Evolutionary conservation across 2,113 vertebrate species (phyloP).

Genomic region (Osmerus eperlanus): DNA sequence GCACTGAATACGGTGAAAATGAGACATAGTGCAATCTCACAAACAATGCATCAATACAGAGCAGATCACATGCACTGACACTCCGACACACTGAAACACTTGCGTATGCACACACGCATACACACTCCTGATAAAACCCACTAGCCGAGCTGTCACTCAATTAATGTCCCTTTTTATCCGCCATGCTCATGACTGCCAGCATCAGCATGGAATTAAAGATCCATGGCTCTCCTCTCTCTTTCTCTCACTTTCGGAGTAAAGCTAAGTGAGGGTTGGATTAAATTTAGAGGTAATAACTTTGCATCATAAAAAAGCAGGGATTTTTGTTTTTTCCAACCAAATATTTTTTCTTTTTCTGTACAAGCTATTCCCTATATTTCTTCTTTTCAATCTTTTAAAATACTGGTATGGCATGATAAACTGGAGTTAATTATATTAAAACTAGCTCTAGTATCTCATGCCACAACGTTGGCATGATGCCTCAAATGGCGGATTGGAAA

Average conservation of each 20-base stretch:
- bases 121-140: conserved; percentile 31
- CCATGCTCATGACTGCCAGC: conserved; percentile 58
- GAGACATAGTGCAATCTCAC: neutral
- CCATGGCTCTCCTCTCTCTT: conserved; percentile 28
- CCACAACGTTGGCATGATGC: conserved; percentile 17
- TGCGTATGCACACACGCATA: neutral
- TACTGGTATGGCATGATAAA: conserved; percentile 1
- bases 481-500: conserved; percentile 54
- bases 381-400: conserved; percentile 2
- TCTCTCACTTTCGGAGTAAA: conserved; percentile 7
- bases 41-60: conserved; percentile 20
- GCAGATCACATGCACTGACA: neutral
- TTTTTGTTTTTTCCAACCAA: conserved; percentile 29
- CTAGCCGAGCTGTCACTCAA: conserved; percentile 51
- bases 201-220: conserved; percentile 54
- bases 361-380: too few species aligned
- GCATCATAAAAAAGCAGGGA: conserved; percentile 40
- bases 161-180: conserved; percentile 62
- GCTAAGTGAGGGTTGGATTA: conserved; percentile 50
- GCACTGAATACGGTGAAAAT: conserved; percentile 4
- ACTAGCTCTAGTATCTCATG: conserved; percentile 17
- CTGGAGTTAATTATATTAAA: conserved; percentile 26
- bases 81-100: neutral
- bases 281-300: conserved; percentile 50
- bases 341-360: conserved; percentile 13